Evolutionary conservation across 2,888 invertebrate genomes (phyloP).

Genomic region (Acrobasis consociella): DNA sequence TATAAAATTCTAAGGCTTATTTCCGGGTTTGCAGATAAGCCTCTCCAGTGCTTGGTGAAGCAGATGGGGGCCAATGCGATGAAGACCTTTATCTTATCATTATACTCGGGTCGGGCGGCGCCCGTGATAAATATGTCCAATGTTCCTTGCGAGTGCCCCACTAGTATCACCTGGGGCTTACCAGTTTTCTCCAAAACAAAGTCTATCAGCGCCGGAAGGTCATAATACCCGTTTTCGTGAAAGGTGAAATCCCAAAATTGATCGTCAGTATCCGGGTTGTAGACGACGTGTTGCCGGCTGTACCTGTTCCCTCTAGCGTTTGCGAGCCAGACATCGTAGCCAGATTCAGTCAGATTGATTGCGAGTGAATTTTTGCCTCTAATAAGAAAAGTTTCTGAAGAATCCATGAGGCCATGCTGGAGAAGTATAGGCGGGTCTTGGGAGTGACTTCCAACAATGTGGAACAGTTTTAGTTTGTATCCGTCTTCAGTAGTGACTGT

Average conservation of each 20-base stretch:
- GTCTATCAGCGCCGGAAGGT: neutral
- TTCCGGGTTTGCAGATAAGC: neutral
- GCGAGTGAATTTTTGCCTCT: neutral
- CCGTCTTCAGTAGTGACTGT: neutral
- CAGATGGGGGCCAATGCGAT: neutral
- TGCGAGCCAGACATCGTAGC: constrained; percentile 10
- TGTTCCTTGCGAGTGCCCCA: constrained; percentile 4
- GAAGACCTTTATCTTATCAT: neutral
- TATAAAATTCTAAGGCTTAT: neutral
- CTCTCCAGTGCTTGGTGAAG: neutral
- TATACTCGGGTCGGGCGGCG: constrained; percentile 1
- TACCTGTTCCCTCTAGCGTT: constrained; percentile 8
- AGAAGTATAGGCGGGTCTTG: constrained; percentile 5
- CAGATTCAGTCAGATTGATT: neutral
- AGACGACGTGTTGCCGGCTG: constrained; percentile 1
- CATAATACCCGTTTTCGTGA: constrained; percentile 12
- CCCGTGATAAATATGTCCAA: neutral
- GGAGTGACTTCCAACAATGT: neutral
- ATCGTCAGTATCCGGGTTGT: neutral
- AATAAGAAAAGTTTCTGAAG: neutral
- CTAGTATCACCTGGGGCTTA: neutral
- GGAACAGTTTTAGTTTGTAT: constrained; percentile 1
- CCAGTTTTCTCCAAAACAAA: neutral
- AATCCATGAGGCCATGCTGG: neutral
- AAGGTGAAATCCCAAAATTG: constrained; percentile 4